A percentile compares a stretch with the other conserved stretches of the same genome.
Conservation (phyloP, 2,113 vertebrate species). For the Eulacestoma nigropectus region DNA sequence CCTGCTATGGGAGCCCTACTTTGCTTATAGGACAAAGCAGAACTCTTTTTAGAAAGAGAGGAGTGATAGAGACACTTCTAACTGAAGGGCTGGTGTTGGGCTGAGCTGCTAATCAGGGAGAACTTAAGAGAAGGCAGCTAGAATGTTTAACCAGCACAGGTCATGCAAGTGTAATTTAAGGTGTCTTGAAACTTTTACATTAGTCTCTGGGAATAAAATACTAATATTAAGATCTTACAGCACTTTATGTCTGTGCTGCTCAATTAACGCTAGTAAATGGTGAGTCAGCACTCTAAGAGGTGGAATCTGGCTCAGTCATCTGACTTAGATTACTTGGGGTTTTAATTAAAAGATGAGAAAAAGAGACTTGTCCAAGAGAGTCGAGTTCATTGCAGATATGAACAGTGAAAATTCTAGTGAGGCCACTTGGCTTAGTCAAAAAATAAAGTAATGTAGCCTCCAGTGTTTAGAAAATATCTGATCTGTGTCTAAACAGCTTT, state of each 20-base stretch:
- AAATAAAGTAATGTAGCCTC: neutral
- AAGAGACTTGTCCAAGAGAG: neutral
- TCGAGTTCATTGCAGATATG: neutral
- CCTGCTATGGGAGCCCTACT: neutral
- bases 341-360: neutral
- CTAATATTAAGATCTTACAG: neutral
- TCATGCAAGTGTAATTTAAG: neutral
- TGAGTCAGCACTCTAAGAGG: neutral
- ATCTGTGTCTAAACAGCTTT: neutral
- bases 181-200: neutral
- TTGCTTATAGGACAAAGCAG: neutral
- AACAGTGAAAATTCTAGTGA: neutral
- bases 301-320: neutral
- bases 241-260: neutral
- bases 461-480: neutral
- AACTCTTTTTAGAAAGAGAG: neutral
- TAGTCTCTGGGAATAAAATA: neutral
- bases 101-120: neutral
- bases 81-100: neutral
- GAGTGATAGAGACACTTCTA: neutral
- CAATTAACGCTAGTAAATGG: neutral
- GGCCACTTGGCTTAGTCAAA: neutral
- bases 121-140: neutral
- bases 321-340: neutral
- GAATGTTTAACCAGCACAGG: neutral